phyloP scores from a whole-genome alignment of 1,140 invertebrate species.

The Psix sp. region DNA sequence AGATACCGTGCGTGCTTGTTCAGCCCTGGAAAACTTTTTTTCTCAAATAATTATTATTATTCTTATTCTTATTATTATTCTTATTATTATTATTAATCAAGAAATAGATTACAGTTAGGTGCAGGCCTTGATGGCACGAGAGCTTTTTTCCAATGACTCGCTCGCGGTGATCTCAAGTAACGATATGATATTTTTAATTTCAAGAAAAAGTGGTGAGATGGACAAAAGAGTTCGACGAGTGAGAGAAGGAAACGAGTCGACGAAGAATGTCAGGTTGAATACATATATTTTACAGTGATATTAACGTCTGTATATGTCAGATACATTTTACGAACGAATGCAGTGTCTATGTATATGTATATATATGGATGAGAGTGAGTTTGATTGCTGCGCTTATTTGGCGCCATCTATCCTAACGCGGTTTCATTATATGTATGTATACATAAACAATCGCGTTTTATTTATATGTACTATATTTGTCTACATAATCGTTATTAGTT shows the following conservation, averaged over 20 bases:
- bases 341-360: slow-evolving; percentile 41
- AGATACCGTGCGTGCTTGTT: too few relatives aligned
- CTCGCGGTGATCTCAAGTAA: slow-evolving; percentile 48
- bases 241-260: slow-evolving; percentile 19
- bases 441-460: slow-evolving; percentile 62
- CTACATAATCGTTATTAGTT: slow-evolving; percentile 75
- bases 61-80: too few relatives aligned
- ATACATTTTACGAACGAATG: slow-evolving; percentile 58
- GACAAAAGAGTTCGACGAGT: background rate
- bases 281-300: slow-evolving; percentile 72
- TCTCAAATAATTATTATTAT: too few relatives aligned
- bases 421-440: slow-evolving; percentile 43
- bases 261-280: slow-evolving; percentile 61
- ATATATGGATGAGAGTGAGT: slow-evolving; percentile 29
- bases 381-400: slow-evolving; percentile 16
- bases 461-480: slow-evolving; percentile 74
- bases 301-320: too few relatives aligned
- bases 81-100: background rate
- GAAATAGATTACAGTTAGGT: slow-evolving; percentile 7
- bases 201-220: slow-evolving; percentile 14
- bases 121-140: slow-evolving; percentile 17
- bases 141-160: slow-evolving; percentile 45
- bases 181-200: slow-evolving; percentile 40
- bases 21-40: too few relatives aligned
- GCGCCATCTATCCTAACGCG: slow-evolving; percentile 33